phyloP scores from a whole-genome alignment of 2,888 invertebrate genomes.

The Clostera curtula region DNA sequence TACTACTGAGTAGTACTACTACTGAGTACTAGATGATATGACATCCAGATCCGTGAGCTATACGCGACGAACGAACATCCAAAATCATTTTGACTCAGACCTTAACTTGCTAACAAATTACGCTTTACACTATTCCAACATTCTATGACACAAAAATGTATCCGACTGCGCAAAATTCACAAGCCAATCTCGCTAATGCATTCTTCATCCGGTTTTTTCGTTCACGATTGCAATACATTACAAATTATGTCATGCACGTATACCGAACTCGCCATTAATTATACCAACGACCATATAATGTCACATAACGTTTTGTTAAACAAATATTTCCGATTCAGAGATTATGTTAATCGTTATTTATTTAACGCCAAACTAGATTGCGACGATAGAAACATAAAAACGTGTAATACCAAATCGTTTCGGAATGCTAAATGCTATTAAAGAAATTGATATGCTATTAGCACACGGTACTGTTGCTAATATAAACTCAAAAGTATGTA shows the following conservation, averaged over 20 bases:
- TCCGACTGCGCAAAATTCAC: no score
- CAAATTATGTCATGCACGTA: no score
- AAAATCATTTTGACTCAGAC: no score
- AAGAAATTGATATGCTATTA: conserved; percentile 44
- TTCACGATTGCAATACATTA: conserved; percentile 1
- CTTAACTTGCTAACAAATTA: no score
- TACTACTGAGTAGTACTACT: no score
- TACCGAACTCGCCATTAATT: conserved; percentile 19
- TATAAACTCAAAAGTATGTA: no score
- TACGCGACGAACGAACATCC: no score
- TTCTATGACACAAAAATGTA: no score
- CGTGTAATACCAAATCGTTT: conserved; percentile 14
- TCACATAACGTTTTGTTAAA: conserved; percentile 27
- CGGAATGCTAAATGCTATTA: conserved; percentile 29
- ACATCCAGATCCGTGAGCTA: no score
- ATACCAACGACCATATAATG: conserved; percentile 21
- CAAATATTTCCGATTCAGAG: conserved; percentile 25
- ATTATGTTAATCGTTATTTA: conserved; percentile 32
- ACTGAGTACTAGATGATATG: no score
- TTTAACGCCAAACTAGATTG: conserved; percentile 23
- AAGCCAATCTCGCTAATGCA: conserved; percentile 9
- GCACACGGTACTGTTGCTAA: no score
- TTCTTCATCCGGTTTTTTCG: conserved; percentile 3
- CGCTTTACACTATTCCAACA: no score
- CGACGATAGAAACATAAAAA: conserved; percentile 38